A percentile compares a stretch with the other conserved stretches of the same genome.
These are phyloP conservation scores for Pachyrhynchus sulphureomaculatus DNA, from an alignment of 1,140 invertebrate genomes.

Conservation along the genomic window DNA sequence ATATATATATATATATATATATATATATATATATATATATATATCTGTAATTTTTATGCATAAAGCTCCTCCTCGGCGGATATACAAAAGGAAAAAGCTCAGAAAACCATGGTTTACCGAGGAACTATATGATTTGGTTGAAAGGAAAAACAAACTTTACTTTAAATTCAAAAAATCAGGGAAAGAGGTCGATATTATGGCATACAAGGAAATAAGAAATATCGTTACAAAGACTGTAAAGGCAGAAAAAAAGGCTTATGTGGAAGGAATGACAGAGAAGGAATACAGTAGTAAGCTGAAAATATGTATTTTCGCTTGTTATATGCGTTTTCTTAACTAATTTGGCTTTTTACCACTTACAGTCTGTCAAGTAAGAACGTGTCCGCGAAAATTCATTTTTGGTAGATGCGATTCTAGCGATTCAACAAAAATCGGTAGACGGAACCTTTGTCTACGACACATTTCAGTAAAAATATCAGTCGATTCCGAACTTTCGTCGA, in stretches of 20 bases:
- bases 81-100: constrained; percentile 9
- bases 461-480: too few species aligned
- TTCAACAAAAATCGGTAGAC: too few species aligned
- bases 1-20: too few species aligned
- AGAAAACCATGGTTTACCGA: constrained; percentile 24
- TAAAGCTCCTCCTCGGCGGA: not conserved
- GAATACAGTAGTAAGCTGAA: constrained; percentile 13
- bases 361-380: too few species aligned
- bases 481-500: too few species aligned
- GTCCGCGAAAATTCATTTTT: too few species aligned
- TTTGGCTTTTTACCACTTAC: too few species aligned
- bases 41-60: too few species aligned
- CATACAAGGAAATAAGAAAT: constrained; percentile 5
- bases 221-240: constrained; percentile 13
- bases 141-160: constrained; percentile 9
- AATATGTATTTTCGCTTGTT: not conserved
- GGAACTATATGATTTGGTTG: constrained; percentile 7
- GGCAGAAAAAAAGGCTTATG: constrained; percentile 4
- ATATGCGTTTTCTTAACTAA: not conserved
- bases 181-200: not conserved
- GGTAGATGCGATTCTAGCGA: too few species aligned
- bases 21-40: too few species aligned
- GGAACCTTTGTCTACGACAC: too few species aligned
- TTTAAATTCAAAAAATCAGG: constrained; percentile 14
- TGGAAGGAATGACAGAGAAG: constrained; percentile 16